phyloP scores from a whole-genome alignment of 1,140 invertebrate genomes.

The Theocolax elegans region DNA sequence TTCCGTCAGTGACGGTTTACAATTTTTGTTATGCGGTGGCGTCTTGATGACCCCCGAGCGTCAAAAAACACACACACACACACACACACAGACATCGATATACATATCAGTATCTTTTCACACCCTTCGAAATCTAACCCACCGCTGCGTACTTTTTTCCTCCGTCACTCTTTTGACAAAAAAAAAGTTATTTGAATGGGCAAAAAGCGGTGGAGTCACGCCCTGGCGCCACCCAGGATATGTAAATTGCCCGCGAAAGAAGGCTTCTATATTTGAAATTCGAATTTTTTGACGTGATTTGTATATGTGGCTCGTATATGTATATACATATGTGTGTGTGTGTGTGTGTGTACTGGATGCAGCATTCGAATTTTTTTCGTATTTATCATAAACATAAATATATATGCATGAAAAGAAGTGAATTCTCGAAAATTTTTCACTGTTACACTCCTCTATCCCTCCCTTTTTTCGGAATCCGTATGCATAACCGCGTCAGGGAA shows the following conservation, averaged over 20 bases:
- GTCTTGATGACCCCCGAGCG: neutral
- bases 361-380: slow-evolving; percentile 5
- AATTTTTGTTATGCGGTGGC: too few species aligned
- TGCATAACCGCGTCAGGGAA: too few species aligned
- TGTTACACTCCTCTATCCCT: too few species aligned
- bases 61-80: too few species aligned
- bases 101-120: too few species aligned
- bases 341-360: neutral
- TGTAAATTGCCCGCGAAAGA: slow-evolving; percentile 14
- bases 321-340: neutral
- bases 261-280: slow-evolving; percentile 25
- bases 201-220: slow-evolving; percentile 15
- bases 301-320: neutral
- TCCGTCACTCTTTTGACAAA: too few species aligned
- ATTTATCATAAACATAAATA: slow-evolving; percentile 17
- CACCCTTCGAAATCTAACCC: too few species aligned
- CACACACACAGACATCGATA: too few species aligned
- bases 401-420: too few species aligned
- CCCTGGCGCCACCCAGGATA: neutral
- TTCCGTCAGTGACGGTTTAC: too few species aligned
- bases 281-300: slow-evolving; percentile 22
- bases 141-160: too few species aligned
- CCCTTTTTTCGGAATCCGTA: too few species aligned
- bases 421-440: neutral
- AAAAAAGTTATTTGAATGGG: slow-evolving; percentile 16